A percentile compares a stretch with the other conserved stretches of the same genome.
phyloP scores from a whole-genome alignment of 2,797 vertebrate genomes.

The Tragopan temminckii region DNA sequence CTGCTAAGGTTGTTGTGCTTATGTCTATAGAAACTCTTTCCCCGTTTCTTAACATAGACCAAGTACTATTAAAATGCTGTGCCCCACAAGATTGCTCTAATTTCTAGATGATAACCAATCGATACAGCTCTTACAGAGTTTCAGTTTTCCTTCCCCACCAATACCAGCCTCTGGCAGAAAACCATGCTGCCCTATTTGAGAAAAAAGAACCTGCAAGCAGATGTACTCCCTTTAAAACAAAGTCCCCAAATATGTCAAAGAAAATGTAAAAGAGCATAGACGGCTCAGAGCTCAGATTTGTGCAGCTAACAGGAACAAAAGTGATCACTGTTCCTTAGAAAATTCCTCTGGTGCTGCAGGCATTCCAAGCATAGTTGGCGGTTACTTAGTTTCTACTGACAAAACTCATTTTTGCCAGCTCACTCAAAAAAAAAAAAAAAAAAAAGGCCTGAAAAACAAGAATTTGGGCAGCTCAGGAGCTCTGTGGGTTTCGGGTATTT shows the following conservation, averaged over 20 bases:
- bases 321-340: constrained; percentile 62
- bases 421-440: not conserved
- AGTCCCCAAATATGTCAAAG: not conserved
- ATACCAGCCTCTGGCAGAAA: not conserved
- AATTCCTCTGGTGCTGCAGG: constrained; percentile 48
- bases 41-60: accelerated
- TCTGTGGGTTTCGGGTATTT: constrained; percentile 1
- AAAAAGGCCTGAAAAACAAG: not conserved
- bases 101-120: not conserved
- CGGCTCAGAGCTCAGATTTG: constrained; percentile 25
- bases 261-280: not conserved
- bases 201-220: not conserved
- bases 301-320: constrained; percentile 53
- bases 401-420: constrained; percentile 52
- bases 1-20: not conserved
- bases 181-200: accelerated
- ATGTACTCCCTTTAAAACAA: not conserved
- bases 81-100: too few relatives aligned
- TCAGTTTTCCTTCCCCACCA: accelerated
- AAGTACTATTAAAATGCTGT: not conserved
- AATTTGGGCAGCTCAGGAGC: not conserved
- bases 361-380: constrained; percentile 53
- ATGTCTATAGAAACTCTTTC: not conserved
- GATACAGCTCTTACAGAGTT: accelerated
- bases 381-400: constrained; percentile 52